Evolutionary conservation across 2,113 vertebrate species (phyloP).

Genomic region (Daboia siamensis): DNA sequence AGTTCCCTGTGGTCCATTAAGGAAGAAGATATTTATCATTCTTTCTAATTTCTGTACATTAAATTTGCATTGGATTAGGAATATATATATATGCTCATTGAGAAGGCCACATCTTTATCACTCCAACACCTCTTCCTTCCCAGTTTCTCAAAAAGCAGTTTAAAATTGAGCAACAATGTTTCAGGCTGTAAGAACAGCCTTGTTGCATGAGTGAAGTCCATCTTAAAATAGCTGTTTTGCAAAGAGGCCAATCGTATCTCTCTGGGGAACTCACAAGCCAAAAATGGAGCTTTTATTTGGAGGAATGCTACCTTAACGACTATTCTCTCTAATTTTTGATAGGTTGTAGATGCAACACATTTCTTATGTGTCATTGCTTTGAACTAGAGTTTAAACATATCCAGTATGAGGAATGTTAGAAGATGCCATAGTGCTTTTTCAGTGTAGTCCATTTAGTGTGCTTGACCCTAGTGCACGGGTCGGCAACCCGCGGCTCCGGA

Average conservation of each 20-base stretch:
- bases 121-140: background rate
- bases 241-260: background rate
- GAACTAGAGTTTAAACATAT: background rate
- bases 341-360: background rate
- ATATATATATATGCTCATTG: background rate
- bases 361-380: background rate
- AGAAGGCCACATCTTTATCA: background rate
- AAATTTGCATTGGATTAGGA: background rate
- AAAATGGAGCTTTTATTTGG: background rate
- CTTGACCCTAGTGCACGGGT: background rate
- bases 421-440: background rate
- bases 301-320: background rate
- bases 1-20: background rate
- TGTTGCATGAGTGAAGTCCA: background rate
- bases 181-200: background rate
- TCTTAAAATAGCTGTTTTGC: background rate
- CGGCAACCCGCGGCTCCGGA: too few relatives aligned
- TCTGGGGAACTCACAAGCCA: background rate
- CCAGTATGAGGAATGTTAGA: background rate
- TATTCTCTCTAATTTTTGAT: background rate
- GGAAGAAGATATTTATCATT: background rate
- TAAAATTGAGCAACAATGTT: background rate
- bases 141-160: background rate
- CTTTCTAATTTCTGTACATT: background rate
- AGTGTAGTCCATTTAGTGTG: background rate